Evolutionary conservation across 2,888 invertebrate genomes (phyloP).

Genomic region (Pantelozetes paolii): DNA sequence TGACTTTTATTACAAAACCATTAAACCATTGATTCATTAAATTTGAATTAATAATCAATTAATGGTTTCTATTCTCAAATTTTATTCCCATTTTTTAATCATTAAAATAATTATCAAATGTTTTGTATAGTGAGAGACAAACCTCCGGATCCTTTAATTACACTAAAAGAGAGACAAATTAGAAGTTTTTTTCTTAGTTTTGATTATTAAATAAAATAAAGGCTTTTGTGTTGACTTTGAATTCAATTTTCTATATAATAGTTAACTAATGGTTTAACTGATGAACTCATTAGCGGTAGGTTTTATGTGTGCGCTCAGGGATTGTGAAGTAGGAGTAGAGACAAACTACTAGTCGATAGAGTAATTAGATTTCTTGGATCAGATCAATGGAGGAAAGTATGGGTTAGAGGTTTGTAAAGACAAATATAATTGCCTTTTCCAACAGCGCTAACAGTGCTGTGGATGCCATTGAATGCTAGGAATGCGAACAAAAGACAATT

Average conservation of each 20-base stretch:
- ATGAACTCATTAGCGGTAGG: slow-evolving; percentile 22
- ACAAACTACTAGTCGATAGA: not conserved
- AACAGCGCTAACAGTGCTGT: not conserved
- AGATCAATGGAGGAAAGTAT: slow-evolving; percentile 20
- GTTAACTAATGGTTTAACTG: slow-evolving; percentile 4
- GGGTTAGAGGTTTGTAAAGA: slow-evolving; percentile 29
- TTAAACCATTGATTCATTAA: slow-evolving; percentile 12
- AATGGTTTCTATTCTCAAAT: not conserved
- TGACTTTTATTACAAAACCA: slow-evolving; percentile 5
- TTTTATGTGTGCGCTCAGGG: slow-evolving; percentile 9
- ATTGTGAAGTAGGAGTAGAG: not conserved
- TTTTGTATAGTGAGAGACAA: too few species aligned
- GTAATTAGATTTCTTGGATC: slow-evolving; percentile 32
- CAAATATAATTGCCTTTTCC: slow-evolving; percentile 28
- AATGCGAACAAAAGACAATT: slow-evolving; percentile 12
- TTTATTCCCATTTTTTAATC: not conserved
- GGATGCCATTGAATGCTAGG: not conserved
- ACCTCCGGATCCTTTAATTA: too few species aligned
- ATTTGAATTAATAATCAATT: not conserved
- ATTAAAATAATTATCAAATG: not conserved
- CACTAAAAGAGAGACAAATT: slow-evolving; percentile 5
- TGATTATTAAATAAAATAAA: slow-evolving; percentile 30
- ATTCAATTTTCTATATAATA: slow-evolving; percentile 9
- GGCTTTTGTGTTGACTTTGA: not conserved
- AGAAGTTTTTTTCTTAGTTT: slow-evolving; percentile 25